Evolutionary conservation across 2,888 invertebrate genomes (phyloP), one percentile per base, ranked within the genome.

Genomic region (Rhorus exstirpatorius): DNA sequence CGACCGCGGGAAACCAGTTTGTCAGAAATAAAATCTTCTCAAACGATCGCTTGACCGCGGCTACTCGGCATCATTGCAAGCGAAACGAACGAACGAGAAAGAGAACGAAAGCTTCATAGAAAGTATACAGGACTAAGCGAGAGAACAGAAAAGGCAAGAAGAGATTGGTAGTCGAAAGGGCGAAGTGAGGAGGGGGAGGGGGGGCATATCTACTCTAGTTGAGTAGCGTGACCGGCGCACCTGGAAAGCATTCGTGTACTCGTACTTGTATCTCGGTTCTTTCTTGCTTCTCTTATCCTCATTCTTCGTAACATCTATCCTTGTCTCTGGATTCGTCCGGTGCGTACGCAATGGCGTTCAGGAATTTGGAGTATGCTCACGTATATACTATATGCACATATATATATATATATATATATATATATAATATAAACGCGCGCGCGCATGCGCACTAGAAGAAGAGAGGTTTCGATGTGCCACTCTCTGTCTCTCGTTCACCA

Each of bases 11-110:
- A 87, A 89, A 90, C 90, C 89, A 90, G 90, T 90, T 90, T 89
- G 90, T 89, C 89, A 87, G 89, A 89, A 89, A 90, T 90, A 89
- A 89, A 90, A 89, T 89, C 88, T 89, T 84, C 85, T 83, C 82
- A 86, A 86, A 86, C 82, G 85, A 86, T 86, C 85, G 84, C 82
- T 86, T 84, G 85, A 86, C 84, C 85, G 84, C 80, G 79, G 68
- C 60, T 74, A 70, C 71, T 79, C 77, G 78, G 83, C 81, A 79
- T 84, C 84, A 83, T 76, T 80, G 79, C 72, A 72, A 68, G 53
- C 51, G 80, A n/a, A 77, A 14, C 70, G 78, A 81, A 70, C 55
- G 79, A 60, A 2, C 76, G 75, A 78, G 77, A 82, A 85, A 80
- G 80, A 77, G 78, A n/a, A 61, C 31, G 55, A 61, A 44, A 67